A percentile compares a stretch with the other conserved stretches of the same genome.
Evolutionary conservation across 2,888 invertebrate genomes (phyloP).

Genomic region (Spilarctia lutea): DNA sequence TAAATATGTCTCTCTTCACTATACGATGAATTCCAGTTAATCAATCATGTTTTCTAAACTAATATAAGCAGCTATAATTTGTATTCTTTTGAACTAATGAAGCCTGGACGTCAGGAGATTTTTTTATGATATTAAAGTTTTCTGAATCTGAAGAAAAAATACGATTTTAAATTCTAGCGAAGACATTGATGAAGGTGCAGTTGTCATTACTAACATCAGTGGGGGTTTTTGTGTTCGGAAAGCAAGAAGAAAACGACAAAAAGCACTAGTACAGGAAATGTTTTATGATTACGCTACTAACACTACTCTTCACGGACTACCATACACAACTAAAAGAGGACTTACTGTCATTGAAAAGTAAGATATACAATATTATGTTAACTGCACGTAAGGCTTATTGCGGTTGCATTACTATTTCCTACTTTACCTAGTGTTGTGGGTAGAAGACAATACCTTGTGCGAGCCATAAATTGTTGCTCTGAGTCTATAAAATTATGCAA

Average conservation of each 20-base stretch:
- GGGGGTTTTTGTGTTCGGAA: conserved; percentile 55
- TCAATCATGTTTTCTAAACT: too few species aligned
- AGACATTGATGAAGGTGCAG: conserved; percentile 4
- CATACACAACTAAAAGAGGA: conserved; percentile 57
- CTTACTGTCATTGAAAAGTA: conserved; percentile 59
- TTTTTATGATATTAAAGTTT: too few species aligned
- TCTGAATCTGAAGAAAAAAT: background rate
- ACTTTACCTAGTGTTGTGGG: too few species aligned
- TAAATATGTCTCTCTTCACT: too few species aligned
- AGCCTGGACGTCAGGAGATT: too few species aligned
- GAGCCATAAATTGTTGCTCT: too few species aligned
- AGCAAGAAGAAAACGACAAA: conserved; percentile 58
- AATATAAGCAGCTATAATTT: background rate
- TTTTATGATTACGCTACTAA: conserved; percentile 58
- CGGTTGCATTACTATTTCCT: too few species aligned
- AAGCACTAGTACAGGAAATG: conserved; percentile 50
- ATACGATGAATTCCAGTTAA: too few species aligned
- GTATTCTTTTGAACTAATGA: too few species aligned
- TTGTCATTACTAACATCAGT: conserved; percentile 43
- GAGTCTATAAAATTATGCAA: too few species aligned
- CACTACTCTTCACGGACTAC: conserved; percentile 63
- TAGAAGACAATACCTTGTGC: too few species aligned
- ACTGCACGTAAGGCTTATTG: background rate
- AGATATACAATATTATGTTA: conserved; percentile 21
- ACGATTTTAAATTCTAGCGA: background rate